Percentiles rank a stretch among this genome's conserved stretches.
Evolutionary conservation across 1,140 invertebrate genomes (phyloP).

Genomic region (Drosophila repletoides): DNA sequence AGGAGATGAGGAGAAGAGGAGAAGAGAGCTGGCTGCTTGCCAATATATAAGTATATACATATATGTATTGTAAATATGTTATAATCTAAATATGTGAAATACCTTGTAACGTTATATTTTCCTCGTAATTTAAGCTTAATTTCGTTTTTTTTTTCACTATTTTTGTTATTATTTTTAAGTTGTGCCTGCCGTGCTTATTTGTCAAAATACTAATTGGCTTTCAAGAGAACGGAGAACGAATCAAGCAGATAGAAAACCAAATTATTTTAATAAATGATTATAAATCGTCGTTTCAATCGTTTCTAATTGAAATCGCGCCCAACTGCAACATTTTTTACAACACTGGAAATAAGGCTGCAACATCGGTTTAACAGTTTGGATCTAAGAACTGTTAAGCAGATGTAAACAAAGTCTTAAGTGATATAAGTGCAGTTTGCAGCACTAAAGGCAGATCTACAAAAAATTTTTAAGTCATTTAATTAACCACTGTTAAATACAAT

Average conservation of each 20-base stretch:
- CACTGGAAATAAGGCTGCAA: too few relatives aligned
- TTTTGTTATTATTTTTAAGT: conserved; percentile 62
- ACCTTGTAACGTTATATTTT: conserved; percentile 33
- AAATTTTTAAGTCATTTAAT: too few relatives aligned
- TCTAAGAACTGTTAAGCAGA: too few relatives aligned
- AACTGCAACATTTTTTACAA: too few relatives aligned
- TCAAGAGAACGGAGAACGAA: conserved; percentile 9
- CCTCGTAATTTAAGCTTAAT: conserved; percentile 47
- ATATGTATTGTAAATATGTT: conserved; percentile 43
- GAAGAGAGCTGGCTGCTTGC: conserved; percentile 10
- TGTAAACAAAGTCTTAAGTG: too few relatives aligned
- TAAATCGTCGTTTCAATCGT: conserved; percentile 7
- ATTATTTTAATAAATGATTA: conserved; percentile 66
- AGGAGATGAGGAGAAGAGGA: too few relatives aligned
- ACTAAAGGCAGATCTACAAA: too few relatives aligned
- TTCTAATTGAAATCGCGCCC: too few relatives aligned
- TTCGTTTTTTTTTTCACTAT: conserved; percentile 24
- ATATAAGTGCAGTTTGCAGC: too few relatives aligned
- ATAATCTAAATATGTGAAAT: conserved; percentile 47
- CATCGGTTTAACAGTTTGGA: too few relatives aligned
- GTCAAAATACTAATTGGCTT: conserved; percentile 32
- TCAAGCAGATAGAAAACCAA: conserved; percentile 25
- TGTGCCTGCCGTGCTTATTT: conserved; percentile 42
- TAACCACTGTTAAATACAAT: too few relatives aligned
- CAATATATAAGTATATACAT: conserved; percentile 47